Base-by-base conservation (phyloP, 1,140 invertebrate genomes). In the Cheumatopsyche charites region DNA sequence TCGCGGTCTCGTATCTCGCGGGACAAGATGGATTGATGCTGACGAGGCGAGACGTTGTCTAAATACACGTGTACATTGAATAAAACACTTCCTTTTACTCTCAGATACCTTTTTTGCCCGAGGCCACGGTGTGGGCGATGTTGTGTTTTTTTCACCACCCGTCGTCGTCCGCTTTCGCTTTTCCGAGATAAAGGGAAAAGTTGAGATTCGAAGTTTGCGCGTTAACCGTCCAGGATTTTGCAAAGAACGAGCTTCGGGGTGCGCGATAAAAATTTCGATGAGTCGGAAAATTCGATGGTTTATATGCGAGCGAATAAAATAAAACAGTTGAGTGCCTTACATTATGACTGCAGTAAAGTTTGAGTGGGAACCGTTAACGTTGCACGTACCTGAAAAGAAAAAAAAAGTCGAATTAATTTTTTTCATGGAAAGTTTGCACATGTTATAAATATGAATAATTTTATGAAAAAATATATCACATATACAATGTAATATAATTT, bases 1-100 rank as follows among this genome's bases (percentile, higher is more conserved):
- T 25, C 23, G 55, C 55, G 17, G 21, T 23, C 23, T 58, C 55
- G 55, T 25, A 58, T 58, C 19, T 25, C 19, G 55, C 55, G 55
- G 23, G 55, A 58, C 17, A 58, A 58, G 55, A 58, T 58, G 55
- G 55, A 58, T 58, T 58, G 55, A 58, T 58, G 55, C 55, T 58
- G 55, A 58, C 55, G 55, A 58, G 21, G 55, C 55, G 47, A 58
- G 55, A 58, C 55, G 55, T 23, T 25, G 55, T 58, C 55, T 26
- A 58, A 23, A 58, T 55, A 55, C 49, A 55, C 9, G 21, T 25
- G 21, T 58, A 58, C 23, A 58, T 58, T 19, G 55, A 25, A 23
- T 58, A 19, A 52, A 52, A 52, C 19, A 15, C 47, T 52, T 52
- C 47, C 23, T 58, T 13, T 58, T 58, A 47, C 43, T 47, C 13